Evolutionary conservation across 1,140 invertebrate genomes (phyloP).

Genomic region (Drosophila busckii): DNA sequence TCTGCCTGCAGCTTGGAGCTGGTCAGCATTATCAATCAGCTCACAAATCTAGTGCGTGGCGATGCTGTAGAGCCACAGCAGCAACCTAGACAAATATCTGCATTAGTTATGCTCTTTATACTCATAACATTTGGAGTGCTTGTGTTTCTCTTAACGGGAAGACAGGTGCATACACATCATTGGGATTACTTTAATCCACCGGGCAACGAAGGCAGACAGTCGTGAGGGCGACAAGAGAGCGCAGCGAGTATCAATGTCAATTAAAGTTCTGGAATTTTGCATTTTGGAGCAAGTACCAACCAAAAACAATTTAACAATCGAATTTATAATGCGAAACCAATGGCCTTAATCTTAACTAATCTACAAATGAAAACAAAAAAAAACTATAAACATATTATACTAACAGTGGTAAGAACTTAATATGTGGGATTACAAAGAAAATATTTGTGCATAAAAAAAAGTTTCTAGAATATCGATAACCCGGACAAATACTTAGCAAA

Average conservation of each 20-base stretch:
- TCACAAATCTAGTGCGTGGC: slow-evolving; percentile 83
- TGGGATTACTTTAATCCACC: slow-evolving; percentile 93
- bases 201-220: slow-evolving; percentile 77
- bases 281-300: slow-evolving; percentile 67
- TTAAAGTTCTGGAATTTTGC: slow-evolving; percentile 55
- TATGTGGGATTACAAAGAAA: too few relatives aligned
- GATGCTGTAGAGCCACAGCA: slow-evolving; percentile 69
- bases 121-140: slow-evolving; percentile 85
- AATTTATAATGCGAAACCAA: slow-evolving; percentile 61
- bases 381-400: neutral
- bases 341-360: slow-evolving; percentile 62
- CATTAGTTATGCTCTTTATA: slow-evolving; percentile 86
- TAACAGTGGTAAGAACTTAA: too few relatives aligned
- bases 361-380: slow-evolving; percentile 47
- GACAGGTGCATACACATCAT: slow-evolving; percentile 86
- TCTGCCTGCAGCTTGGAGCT: slow-evolving; percentile 83
- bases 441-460: too few relatives aligned
- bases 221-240: slow-evolving; percentile 46
- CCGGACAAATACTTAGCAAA: too few relatives aligned
- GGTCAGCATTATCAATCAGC: slow-evolving; percentile 83
- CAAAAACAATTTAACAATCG: slow-evolving; percentile 71
- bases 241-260: slow-evolving; percentile 7
- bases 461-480: too few relatives aligned
- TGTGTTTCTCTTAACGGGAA: slow-evolving; percentile 80
- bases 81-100: slow-evolving; percentile 82